Evolutionary conservation across 2,888 invertebrate species (phyloP), one percentile per base, ranked within the genome.

Genomic region (Cerastis rubricosa): DNA sequence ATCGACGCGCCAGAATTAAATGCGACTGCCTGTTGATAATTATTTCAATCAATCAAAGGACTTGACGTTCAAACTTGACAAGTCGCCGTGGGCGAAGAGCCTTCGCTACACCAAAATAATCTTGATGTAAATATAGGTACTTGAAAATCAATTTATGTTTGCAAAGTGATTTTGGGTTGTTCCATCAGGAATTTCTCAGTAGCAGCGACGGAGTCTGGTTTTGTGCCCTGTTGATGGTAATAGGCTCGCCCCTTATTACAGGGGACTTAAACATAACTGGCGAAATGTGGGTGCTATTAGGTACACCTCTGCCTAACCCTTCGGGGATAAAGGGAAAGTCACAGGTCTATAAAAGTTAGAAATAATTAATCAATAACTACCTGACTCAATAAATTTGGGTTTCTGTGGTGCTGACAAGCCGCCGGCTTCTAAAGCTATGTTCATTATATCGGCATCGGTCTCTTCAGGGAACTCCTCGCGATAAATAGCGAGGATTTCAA

Each of bases 401-500:
- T 71, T 73, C 61, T 73, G 54, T 74, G 70, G 9, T 65, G 66
- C n/a, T 51, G 61, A 11, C 64, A 78, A 85, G 82, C 82, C 80
- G 84, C 76, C 79, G 29, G 89, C 87, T 59, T 90, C 89, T 84
- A 86, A 57, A 64, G 91, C 93, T 70, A 88, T 84, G 76, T 91
- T 87, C 54, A 95, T 66, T 67, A 96, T 80, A 47, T 94, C 93
- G 29, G 81, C 71, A 82, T 96, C 95, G 1, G 92, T 93, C 12
- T 89, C 85, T 69, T 76, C 66, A 5, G 93, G 91, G 87, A 89
- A 94, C 76, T 87, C 84, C 71, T 89, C 72, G 74, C 94, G 93
- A 87, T 96, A 96, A 35, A 81, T 78, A 17, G 80, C 83, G 45
- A 93, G 83, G 68, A 95, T 91, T 3, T 91, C 87, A 4, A 51